Percentiles rank a stretch among this genome's conserved stretches.
These are phyloP conservation scores for Cricetomys ansorgei DNA, from an alignment of 2,113 vertebrate species.

Conservation along the genomic window DNA sequence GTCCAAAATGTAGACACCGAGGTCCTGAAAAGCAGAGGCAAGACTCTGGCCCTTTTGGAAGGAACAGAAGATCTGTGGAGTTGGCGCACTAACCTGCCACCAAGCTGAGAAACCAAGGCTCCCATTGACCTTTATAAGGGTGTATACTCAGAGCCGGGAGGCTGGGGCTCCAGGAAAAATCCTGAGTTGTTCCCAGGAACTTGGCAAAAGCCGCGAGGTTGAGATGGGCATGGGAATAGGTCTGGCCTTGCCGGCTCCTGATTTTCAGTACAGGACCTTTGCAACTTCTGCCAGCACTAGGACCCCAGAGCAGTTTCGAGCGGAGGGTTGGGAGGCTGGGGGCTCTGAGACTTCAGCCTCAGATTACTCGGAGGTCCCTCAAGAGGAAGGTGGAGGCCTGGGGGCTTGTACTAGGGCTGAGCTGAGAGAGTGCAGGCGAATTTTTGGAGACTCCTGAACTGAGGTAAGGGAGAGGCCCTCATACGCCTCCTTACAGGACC, in stretches of 20 bases:
- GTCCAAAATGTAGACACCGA: background rate
- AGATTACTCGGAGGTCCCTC: fast-evolving
- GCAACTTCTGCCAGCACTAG: fast-evolving
- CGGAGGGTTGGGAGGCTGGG: too few species aligned
- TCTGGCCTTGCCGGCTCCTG: fast-evolving
- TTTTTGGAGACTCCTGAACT: fast-evolving
- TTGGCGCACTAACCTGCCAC: background rate
- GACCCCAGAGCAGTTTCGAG: background rate
- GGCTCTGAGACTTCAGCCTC: fast-evolving
- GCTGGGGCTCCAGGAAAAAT: background rate
- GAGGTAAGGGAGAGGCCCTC: background rate
- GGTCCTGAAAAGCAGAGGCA: background rate
- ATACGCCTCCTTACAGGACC: background rate
- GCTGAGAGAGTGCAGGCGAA: background rate
- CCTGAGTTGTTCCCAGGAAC: background rate
- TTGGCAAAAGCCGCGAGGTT: background rate
- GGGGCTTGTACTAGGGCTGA: background rate
- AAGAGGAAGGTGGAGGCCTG: background rate
- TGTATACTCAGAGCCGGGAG: background rate
- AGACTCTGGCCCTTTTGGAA: background rate
- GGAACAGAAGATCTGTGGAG: too few species aligned
- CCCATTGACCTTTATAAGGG: fast-evolving
- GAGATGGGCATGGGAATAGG: too few species aligned
- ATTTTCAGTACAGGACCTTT: fast-evolving
- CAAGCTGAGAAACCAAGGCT: background rate